A percentile compares a stretch with the other conserved stretches of the same genome.
These are phyloP conservation scores for Labeo calbasu DNA, from an alignment of 2,797 vertebrate species.

Conservation along the genomic window DNA sequence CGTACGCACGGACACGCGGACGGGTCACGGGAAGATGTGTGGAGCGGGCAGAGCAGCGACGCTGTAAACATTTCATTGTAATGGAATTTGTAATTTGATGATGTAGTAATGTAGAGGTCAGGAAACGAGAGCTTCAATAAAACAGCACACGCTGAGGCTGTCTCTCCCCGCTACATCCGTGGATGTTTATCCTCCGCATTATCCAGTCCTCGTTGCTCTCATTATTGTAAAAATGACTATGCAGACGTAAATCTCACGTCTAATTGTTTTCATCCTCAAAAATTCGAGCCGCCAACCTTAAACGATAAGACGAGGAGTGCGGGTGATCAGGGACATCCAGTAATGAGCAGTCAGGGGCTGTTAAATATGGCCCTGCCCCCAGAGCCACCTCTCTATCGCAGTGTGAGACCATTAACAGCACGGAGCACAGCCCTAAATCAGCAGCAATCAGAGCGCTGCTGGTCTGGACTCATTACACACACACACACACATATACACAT, in stretches of 20 bases:
- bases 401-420: slow-evolving; percentile 60
- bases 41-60: slow-evolving; percentile 23
- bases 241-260: slow-evolving; percentile 56
- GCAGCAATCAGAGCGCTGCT: slow-evolving; percentile 55
- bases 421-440: slow-evolving; percentile 60
- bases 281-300: slow-evolving; percentile 46
- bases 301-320: slow-evolving; percentile 43
- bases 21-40: slow-evolving; percentile 32
- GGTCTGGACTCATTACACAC: slow-evolving; percentile 58
- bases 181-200: slow-evolving; percentile 46
- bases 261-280: slow-evolving; percentile 52
- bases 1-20: slow-evolving; percentile 32
- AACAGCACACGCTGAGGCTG: slow-evolving; percentile 46
- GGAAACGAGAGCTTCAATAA: slow-evolving; percentile 59
- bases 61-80: slow-evolving; percentile 64
- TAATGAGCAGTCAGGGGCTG: slow-evolving; percentile 58
- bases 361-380: slow-evolving; percentile 60
- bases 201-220: slow-evolving; percentile 48
- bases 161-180: not conserved
- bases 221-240: slow-evolving; percentile 54
- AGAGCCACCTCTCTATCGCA: slow-evolving; percentile 56
- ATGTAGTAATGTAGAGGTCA: slow-evolving; percentile 60
- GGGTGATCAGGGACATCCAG: slow-evolving; percentile 56
- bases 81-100: slow-evolving; percentile 67
- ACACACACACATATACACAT: slow-evolving; percentile 42